Base-by-base conservation (phyloP, 2,888 invertebrate species). In the Choristoneura rosaceana region DNA sequence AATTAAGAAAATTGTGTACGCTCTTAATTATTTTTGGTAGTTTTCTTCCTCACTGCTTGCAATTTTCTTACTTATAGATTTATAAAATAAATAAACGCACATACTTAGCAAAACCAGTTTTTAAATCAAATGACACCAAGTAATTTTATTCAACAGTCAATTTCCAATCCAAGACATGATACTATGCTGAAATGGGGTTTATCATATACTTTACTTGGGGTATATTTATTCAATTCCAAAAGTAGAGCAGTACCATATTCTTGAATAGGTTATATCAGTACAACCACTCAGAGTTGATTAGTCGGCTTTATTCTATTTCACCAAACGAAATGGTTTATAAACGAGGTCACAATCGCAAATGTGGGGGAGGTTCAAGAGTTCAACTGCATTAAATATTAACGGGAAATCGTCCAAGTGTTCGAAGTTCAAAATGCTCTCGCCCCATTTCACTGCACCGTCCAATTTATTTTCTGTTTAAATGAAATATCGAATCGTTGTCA, bases 361-460 rank as follows among this genome's bases (percentile, higher is more conserved):
- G 80, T 76, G 81, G 81, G 81, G 77, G 80, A 83, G 80, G 81
- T 82, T 82, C 82, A 78, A 82, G 82, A 85, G 80, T 84, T 84
- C 85, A 84, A 85, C 83, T 80, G 80, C 80, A 84, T 86, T 78
- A 85, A 88, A 86, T 85, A 87, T 87, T 87, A 84, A 85, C 79
- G 81, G 82, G 82, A 82, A 81, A 80, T 76, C 80, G 76, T 75
- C 73, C 77, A 74, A 75, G 75, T 76, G 76, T 79, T 76, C 74
- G 12, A 25, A 55, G 52, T 52, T 52, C 15, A 76, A 77, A 25
- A 79, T 78, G 76, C 74, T 77, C 77, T 77, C 76, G 75, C 75
- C 74, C 79, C 76, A 77, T 80, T 83, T 77, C 74, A 73, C 25
- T 71, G 68, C 71, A 71, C 62, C 55, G 50, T 68, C 67, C 63